A percentile compares a stretch with the other conserved stretches of the same genome.
Conservation (phyloP, 2,113 vertebrate species). For the Rhinogobius similis region DNA sequence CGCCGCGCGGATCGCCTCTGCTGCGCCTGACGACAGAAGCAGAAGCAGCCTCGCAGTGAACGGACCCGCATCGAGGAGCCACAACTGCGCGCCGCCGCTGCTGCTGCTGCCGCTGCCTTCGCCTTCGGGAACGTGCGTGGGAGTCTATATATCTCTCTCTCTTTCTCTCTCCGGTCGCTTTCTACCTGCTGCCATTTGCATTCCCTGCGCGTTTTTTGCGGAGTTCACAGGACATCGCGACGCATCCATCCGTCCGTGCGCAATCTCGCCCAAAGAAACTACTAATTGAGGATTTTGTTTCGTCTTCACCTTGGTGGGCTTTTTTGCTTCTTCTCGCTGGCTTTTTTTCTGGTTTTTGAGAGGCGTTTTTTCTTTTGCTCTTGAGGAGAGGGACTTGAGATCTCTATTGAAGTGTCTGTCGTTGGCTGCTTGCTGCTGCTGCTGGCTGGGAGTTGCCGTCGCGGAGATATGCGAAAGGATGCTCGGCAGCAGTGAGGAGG, state of each 20-base stretch:
- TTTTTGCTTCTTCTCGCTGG: not conserved
- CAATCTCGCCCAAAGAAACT: not conserved
- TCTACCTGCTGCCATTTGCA: constrained; percentile 48
- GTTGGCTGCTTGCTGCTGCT: constrained; percentile 6
- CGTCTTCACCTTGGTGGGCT: not conserved
- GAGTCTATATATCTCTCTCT: constrained; percentile 53
- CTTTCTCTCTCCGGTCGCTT: constrained; percentile 8
- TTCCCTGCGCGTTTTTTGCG: constrained; percentile 40
- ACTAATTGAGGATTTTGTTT: constrained; percentile 35
- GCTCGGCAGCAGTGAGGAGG: constrained; percentile 69
- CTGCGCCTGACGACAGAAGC: constrained; percentile 56
- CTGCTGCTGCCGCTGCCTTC: not conserved
- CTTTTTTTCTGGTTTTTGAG: constrained; percentile 4
- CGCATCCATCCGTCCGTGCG: constrained; percentile 7
- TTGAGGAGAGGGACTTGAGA: constrained; percentile 66
- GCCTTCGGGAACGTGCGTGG: constrained; percentile 60
- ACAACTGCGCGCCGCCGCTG: no score
- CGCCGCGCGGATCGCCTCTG: constrained; percentile 39
- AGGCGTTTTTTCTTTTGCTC: constrained; percentile 13
- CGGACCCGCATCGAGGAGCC: constrained; percentile 40
- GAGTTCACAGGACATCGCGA: constrained; percentile 22
- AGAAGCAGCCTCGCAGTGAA: constrained; percentile 40
- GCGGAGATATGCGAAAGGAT: constrained; percentile 75
- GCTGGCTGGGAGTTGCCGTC: constrained; percentile 71
- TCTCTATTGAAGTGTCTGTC: constrained; percentile 44